phyloP scores from a whole-genome alignment of 1,140 invertebrate species.

The Apis laboriosa region DNA sequence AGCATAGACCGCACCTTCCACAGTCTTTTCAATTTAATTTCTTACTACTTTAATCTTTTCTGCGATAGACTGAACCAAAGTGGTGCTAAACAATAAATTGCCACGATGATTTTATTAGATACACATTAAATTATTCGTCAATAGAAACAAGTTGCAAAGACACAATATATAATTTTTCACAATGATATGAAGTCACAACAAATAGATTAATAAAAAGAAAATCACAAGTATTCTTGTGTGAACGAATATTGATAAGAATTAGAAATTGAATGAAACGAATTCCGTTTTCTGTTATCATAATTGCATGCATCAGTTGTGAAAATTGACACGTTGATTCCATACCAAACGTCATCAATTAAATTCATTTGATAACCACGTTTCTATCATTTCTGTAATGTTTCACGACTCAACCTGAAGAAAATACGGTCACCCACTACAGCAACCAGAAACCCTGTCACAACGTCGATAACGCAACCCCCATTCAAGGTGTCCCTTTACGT shows the following conservation, averaged over 20 bases:
- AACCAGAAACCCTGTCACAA: background rate
- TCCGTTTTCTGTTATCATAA: background rate
- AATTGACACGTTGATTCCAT: background rate
- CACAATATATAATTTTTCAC: background rate
- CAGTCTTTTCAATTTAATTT: conserved; percentile 9
- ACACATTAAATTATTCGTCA: background rate
- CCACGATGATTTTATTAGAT: too few species aligned
- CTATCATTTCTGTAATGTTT: background rate
- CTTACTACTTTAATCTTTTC: conserved; percentile 1
- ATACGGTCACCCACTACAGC: background rate
- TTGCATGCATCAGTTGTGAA: background rate
- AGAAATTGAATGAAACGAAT: background rate
- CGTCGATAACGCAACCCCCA: background rate
- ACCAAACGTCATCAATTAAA: background rate
- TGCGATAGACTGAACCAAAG: background rate
- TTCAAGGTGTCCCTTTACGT: background rate
- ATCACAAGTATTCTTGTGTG: too few species aligned
- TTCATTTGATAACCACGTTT: background rate
- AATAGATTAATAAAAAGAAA: too few species aligned
- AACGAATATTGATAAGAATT: background rate
- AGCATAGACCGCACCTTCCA: conserved; percentile 38
- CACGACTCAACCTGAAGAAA: background rate
- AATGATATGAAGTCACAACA: background rate
- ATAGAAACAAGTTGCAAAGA: background rate
- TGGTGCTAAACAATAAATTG: background rate